Percentiles rank a stretch among this genome's conserved stretches.
Conservation (phyloP, 2,113 vertebrate species). For the Sturnira hondurensis region DNA sequence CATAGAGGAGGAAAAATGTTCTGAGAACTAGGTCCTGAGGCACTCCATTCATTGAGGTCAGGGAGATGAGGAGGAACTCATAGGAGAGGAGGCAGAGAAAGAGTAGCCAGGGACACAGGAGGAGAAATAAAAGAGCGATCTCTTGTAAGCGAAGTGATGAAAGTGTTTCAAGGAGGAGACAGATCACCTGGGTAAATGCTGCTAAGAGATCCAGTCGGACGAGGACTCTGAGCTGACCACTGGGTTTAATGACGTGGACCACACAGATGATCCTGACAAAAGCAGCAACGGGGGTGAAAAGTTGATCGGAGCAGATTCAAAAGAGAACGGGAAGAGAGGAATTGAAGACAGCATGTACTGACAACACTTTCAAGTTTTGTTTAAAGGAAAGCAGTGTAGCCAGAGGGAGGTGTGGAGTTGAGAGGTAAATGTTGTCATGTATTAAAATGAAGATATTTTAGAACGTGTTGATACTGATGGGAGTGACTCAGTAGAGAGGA, state of each 20-base stretch:
- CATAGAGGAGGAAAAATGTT: background rate
- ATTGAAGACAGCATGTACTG: background rate
- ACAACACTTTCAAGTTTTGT: background rate
- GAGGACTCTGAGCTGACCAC: too few relatives aligned
- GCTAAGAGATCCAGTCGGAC: background rate
- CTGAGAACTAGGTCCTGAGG: background rate
- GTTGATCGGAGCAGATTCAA: background rate
- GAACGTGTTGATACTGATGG: background rate
- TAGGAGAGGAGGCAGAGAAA: background rate
- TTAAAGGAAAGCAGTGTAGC: background rate
- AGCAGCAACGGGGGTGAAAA: too few relatives aligned
- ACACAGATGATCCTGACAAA: too few relatives aligned
- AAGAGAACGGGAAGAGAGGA: background rate
- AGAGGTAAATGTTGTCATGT: background rate
- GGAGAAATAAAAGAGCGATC: background rate
- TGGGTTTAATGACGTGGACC: too few relatives aligned
- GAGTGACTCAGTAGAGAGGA: background rate
- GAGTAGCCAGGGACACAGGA: background rate
- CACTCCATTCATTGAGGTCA: background rate
- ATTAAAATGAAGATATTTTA: background rate
- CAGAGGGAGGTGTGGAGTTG: background rate
- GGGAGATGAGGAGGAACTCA: background rate
- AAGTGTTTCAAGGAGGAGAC: background rate
- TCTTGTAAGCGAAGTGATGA: background rate
- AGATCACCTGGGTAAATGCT: background rate